phyloP scores from a whole-genome alignment of 2,797 vertebrate genomes.

The Enoplosus armatus region DNA sequence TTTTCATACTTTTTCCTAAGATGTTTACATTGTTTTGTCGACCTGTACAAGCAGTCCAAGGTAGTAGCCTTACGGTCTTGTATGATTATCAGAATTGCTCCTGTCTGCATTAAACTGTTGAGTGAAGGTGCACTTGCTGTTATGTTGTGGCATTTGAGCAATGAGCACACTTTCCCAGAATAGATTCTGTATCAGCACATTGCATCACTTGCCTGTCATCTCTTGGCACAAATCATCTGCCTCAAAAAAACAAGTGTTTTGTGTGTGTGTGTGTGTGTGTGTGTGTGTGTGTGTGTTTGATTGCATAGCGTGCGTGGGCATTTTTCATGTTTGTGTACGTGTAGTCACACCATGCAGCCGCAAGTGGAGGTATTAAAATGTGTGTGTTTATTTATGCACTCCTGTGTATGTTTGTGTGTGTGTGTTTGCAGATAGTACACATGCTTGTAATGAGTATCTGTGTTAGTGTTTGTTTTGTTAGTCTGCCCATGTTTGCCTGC shows the following conservation, averaged over 20 bases:
- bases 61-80: neutral
- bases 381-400: slow-evolving; percentile 1
- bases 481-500: slow-evolving; percentile 41
- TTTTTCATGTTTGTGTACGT: neutral
- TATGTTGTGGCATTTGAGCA: slow-evolving; percentile 37
- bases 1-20: neutral
- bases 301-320: neutral
- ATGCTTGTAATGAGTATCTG: slow-evolving; percentile 22
- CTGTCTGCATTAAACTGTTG: neutral
- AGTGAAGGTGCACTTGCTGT: slow-evolving; percentile 18
- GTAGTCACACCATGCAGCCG: neutral
- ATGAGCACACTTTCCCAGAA: slow-evolving; percentile 49
- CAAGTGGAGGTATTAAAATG: slow-evolving; percentile 17
- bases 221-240: slow-evolving; percentile 49
- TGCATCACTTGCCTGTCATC: slow-evolving; percentile 57
- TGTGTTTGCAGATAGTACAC: slow-evolving; percentile 11
- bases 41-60: neutral
- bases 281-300: neutral
- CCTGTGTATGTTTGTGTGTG: neutral
- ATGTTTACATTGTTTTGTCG: neutral
- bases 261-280: slow-evolving; percentile 5
- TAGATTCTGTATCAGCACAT: slow-evolving; percentile 64
- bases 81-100: neutral
- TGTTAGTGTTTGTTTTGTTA: slow-evolving; percentile 43
- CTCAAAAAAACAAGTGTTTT: slow-evolving; percentile 34